Conservation (phyloP, 1,140 invertebrate genomes). For the Littorina saxatilis region DNA sequence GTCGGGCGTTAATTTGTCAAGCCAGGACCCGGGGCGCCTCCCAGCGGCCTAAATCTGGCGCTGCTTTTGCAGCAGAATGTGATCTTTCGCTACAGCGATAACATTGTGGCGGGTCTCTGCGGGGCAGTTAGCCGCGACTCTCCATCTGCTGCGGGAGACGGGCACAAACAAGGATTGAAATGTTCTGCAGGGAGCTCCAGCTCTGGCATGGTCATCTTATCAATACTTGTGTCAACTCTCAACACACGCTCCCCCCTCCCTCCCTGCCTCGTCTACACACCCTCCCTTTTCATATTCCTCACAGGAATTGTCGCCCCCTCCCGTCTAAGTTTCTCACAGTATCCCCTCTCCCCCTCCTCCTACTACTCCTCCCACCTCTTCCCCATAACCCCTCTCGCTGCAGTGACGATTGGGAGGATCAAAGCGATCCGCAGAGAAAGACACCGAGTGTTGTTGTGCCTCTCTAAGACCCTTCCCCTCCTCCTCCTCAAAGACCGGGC, state of each 20-base stretch:
- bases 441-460: slow-evolving; percentile 15
- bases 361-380: too few species aligned
- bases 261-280: not conserved
- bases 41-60: slow-evolving; percentile 11
- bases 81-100: slow-evolving; percentile 38
- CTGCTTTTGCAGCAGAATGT: slow-evolving; percentile 21
- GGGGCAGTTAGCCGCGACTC: slow-evolving; percentile 30
- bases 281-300: too few species aligned
- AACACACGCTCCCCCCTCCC: not conserved
- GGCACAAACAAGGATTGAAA: slow-evolving; percentile 37
- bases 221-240: slow-evolving; percentile 28
- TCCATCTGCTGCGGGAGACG: slow-evolving; percentile 33
- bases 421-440: slow-evolving; percentile 19
- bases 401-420: not conserved
- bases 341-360: too few species aligned
- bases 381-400: too few species aligned
- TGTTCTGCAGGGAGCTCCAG: slow-evolving; percentile 22
- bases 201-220: slow-evolving; percentile 20
- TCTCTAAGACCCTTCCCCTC: not conserved
- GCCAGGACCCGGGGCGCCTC: slow-evolving; percentile 24
- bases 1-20: slow-evolving; percentile 36
- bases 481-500: not conserved
- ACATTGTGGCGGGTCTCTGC: slow-evolving; percentile 32
- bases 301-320: too few species aligned
- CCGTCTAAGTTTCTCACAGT: too few species aligned